Evolutionary conservation across 2,888 invertebrate species (phyloP), one percentile per base, ranked within the genome.

Genomic region (Lobophora halterata): DNA sequence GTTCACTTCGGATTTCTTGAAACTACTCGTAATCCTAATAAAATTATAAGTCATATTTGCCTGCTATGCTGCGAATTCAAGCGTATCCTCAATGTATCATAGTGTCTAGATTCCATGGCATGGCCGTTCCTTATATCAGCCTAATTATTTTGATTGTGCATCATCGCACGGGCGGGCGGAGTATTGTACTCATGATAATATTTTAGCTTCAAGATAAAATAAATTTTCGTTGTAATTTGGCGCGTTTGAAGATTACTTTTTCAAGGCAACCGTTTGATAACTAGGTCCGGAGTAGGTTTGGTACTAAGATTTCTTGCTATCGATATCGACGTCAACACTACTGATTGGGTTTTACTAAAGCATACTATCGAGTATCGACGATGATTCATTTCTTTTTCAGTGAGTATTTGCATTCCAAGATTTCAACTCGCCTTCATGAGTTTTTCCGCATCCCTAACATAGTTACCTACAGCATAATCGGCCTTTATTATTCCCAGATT

Each of bases 121-220:
- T 73, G 77, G 59, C 78, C 79, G 55, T 79, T 79, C 43, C 72
- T 77, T 58, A 77, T 49, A 61, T 62, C 49, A 35, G 39, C 33
- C 55, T 40, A 64, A 53, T 52, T 50, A 64, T 49, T 46, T 42
- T 47, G 39, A 45, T 60, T 52, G 52, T 35, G 52, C 55, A 53
- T 55, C 51, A 53, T 41, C 49, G 39, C 31, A 23, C 37, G 46
- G 48, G 50, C 45, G n/a, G n/a, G n/a, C n/a, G n/a, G n/a, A n/a
- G 49, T 48, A 52, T 51, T 46, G 44, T 44, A 53, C 49, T 52
- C 39, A 32, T 46, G 63, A 61, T 61, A 63, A 33, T 52, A 45
- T 52, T 49, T 65, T 59, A 55, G 61, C 58, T 67, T 55, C 34
- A 41, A 55, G 61, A 62, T 58, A 64, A 61, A 49, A 25, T 2